Percentiles rank a stretch among this genome's conserved stretches.
These are phyloP conservation scores for Drosophila ficusphila DNA, from an alignment of 1,140 invertebrate species.

Conservation along the genomic window DNA sequence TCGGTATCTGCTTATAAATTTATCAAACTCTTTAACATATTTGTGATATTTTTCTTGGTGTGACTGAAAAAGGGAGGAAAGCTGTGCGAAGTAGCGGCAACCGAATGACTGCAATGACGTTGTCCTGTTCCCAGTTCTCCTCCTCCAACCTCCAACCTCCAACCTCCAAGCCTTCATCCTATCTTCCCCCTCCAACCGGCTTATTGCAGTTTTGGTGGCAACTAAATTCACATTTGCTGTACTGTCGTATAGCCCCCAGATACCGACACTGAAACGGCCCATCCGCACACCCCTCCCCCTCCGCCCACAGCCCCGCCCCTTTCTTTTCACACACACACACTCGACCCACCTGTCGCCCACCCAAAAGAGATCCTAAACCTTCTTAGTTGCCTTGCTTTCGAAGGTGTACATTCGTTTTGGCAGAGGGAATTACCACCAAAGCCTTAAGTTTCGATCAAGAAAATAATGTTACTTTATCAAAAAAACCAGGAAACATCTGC, in stretches of 20 bases:
- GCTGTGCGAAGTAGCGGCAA: slow-evolving; percentile 13
- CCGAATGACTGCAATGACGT: slow-evolving; percentile 56
- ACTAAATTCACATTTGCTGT: slow-evolving; percentile 77
- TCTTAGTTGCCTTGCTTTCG: neutral
- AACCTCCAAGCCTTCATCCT: too few species aligned
- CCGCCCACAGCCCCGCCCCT: neutral
- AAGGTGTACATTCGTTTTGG: neutral
- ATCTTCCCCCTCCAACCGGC: neutral
- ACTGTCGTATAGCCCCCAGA: slow-evolving; percentile 26
- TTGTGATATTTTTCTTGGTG: slow-evolving; percentile 2
- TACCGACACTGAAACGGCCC: slow-evolving; percentile 27
- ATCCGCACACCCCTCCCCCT: neutral
- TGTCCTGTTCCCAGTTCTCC: slow-evolving; percentile 22
- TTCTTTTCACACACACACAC: slow-evolving; percentile 1
- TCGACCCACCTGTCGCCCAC: neutral
- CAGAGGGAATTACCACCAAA: too few species aligned
- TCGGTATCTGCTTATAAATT: too few species aligned
- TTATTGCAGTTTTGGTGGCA: slow-evolving; percentile 54
- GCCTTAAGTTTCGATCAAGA: neutral
- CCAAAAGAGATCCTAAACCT: slow-evolving; percentile 1
- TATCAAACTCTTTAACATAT: too few species aligned
- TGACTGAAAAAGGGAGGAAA: neutral
- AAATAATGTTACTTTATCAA: neutral
- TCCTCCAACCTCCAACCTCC: neutral
- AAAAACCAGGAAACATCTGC: too few species aligned